Percentiles rank a stretch among this genome's conserved stretches.
Evolutionary conservation across 2,113 vertebrate species (phyloP).

Genomic region (Tyrannus savana): DNA sequence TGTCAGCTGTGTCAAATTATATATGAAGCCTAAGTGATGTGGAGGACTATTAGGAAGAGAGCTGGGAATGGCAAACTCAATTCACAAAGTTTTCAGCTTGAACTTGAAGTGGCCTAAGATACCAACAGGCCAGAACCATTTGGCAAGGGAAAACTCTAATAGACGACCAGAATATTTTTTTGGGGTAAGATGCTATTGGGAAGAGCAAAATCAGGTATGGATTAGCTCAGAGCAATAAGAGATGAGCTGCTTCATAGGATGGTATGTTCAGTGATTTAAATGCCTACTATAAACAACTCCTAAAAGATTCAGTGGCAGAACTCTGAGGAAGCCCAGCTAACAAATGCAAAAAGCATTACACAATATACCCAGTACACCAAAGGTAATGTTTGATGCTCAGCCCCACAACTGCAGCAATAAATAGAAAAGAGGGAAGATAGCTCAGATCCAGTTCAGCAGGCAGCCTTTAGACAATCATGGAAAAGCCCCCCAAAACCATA

Average conservation of each 20-base stretch:
- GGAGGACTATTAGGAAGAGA: conserved; percentile 12
- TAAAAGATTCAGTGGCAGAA: neutral
- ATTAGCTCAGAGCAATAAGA: neutral
- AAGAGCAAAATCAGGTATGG: neutral
- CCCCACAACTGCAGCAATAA: conserved; percentile 63
- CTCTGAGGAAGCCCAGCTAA: neutral
- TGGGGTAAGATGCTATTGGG: neutral
- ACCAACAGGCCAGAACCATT: neutral
- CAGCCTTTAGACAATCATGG: conserved; percentile 70
- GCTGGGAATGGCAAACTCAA: neutral
- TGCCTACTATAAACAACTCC: neutral
- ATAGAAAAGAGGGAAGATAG: conserved; percentile 35
- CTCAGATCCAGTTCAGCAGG: conserved; percentile 54
- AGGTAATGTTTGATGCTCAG: conserved; percentile 67
- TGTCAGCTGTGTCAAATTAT: conserved; percentile 59
- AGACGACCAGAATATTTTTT: neutral
- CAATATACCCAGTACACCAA: neutral
- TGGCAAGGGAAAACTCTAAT: neutral
- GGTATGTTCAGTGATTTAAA: neutral
- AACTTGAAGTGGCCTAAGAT: neutral
- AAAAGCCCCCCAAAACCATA: neutral
- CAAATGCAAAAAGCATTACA: neutral
- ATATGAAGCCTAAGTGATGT: neutral
- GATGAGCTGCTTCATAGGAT: neutral
- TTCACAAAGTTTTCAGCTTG: conserved; percentile 29